Evolutionary conservation across 2,888 invertebrate genomes (phyloP), one percentile per base, ranked within the genome.

Genomic region (Amphipoea lucens): DNA sequence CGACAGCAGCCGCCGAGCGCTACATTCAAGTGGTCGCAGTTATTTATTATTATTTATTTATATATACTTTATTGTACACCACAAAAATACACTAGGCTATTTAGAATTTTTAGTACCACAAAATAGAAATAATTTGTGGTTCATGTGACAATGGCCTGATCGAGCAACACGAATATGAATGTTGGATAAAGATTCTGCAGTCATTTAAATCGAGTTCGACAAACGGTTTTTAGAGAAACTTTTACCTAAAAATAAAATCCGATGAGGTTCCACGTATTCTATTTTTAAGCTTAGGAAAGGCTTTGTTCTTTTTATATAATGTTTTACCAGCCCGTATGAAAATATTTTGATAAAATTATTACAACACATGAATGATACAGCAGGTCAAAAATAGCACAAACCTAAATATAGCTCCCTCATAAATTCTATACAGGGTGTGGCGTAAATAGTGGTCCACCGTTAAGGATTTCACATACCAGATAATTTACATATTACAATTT

Each of bases 321-420:
- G 6, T 36, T 57, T 20, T 6, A 77, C 3, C n/a, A 51, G 20
- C 11, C n/a, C 4, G 14, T 63, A 40, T 60, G 11, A 20, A 82
- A 48, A 57, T n/a, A 45, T 36, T 60, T 77, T 42, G 4, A 36
- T 69, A 12, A 83, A 57, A 65, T 48, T 17, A 78, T 60, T 45
- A 40, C 57, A 65, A 57, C 17, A 48, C 23, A 42, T 11, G 5
- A 69, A 36, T 70, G 14, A 20, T 14, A 40, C 12, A 20, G 3
- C 11, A 14, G 6, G 23, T 63, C 54, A 60, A 71, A 81, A 85
- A 71, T 71, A 68, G 4, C 60, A 40, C 51, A 66, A 74, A 54
- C 60, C 42, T 81, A 74, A 69, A 81, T 54, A 51, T 70, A 81
- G 36, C 14, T 66, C 23, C 20, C 14, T n/a, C 29, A 48, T 81